Evolutionary conservation across 2,113 vertebrate genomes (phyloP).

Genomic region (Ophiodon elongatus): DNA sequence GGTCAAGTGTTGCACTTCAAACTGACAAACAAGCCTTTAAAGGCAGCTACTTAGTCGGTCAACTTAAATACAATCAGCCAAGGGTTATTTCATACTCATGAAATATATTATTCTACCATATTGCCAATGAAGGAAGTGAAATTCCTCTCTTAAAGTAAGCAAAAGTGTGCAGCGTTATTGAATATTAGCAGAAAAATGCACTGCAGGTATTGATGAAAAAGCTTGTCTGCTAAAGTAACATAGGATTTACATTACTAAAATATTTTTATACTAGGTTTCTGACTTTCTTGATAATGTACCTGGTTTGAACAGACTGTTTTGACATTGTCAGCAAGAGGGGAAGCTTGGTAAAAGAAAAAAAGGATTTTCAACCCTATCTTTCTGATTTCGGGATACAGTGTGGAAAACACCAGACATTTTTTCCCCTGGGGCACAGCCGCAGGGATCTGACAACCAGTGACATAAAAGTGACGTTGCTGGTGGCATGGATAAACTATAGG

Average conservation of each 20-base stretch:
- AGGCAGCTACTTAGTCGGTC: background rate
- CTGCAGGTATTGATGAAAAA: background rate
- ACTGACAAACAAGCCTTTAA: constrained; percentile 28
- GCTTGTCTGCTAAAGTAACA: background rate
- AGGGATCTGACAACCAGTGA: too few relatives aligned
- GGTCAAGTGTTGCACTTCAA: constrained; percentile 23
- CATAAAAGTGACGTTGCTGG: too few relatives aligned
- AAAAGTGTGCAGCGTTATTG: background rate
- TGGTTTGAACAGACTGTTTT: background rate
- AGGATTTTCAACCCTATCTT: too few relatives aligned
- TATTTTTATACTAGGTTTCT: background rate
- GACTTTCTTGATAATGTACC: background rate
- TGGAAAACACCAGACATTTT: too few relatives aligned
- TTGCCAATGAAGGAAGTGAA: background rate
- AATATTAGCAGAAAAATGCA: background rate
- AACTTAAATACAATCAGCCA: background rate
- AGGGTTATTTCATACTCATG: background rate
- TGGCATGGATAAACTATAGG: too few relatives aligned
- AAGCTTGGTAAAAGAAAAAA: background rate
- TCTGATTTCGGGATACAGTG: too few relatives aligned
- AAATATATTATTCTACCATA: background rate
- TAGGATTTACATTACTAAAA: too few relatives aligned
- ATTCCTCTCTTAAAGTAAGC: background rate
- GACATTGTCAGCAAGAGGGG: background rate
- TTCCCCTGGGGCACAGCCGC: too few relatives aligned